These are phyloP conservation scores for Buphagus erythrorhynchus DNA, from an alignment of 2,797 vertebrate species.

Conservation along the genomic window DNA sequence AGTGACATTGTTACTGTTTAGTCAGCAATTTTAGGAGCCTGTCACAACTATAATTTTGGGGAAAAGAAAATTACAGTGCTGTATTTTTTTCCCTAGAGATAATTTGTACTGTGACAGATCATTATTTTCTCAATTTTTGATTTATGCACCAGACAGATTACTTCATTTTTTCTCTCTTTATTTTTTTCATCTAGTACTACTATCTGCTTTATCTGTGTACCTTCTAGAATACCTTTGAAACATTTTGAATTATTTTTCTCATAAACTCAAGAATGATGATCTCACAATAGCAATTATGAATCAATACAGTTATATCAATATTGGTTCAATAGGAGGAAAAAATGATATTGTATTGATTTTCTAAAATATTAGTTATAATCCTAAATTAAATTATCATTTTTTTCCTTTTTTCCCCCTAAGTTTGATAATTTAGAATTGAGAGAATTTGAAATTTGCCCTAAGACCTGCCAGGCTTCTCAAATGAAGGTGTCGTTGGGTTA, in stretches of 20 bases:
- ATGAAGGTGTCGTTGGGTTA: neutral
- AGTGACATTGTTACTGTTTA: conserved; percentile 8
- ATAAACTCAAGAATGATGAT: neutral
- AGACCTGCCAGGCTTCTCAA: neutral
- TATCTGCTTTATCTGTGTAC: neutral
- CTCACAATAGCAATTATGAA: neutral
- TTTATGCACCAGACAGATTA: neutral
- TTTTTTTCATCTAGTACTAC: neutral
- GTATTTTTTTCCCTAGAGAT: neutral
- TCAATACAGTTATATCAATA: neutral
- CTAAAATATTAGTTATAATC: neutral
- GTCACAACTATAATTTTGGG: neutral
- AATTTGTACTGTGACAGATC: conserved; percentile 8
- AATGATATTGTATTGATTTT: neutral
- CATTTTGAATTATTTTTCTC: neutral
- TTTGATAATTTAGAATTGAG: neutral
- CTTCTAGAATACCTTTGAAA: neutral
- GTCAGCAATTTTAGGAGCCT: conserved; percentile 25
- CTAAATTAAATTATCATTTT: neutral
- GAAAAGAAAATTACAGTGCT: conserved; percentile 27
- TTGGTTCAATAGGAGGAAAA: neutral
- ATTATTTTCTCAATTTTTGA: neutral
- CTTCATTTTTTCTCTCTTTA: neutral
- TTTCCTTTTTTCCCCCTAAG: rapidly evolving
- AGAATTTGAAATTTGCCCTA: neutral